Base-by-base conservation (phyloP, 2,113 vertebrate genomes). In the Thalassoma bifasciatum region DNA sequence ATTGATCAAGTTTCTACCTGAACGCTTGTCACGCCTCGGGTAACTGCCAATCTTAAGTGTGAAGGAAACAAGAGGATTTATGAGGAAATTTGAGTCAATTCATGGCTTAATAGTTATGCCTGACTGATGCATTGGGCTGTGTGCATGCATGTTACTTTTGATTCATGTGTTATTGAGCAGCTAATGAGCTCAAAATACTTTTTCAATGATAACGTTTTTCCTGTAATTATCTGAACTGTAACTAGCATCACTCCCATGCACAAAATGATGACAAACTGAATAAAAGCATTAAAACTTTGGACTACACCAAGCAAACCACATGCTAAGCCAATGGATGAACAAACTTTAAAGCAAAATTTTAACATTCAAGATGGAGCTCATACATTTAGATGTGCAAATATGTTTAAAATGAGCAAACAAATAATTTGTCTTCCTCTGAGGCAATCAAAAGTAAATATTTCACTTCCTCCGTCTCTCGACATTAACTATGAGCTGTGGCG, bases 391-490 rank as follows among this genome's bases (percentile, higher is more conserved):
- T 69, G 54, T 52, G 56, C 36, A 72, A 78, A 79, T 46, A 37
- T 0, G 37, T 72, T 72, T 61, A 23, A 44, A 77, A 57, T 50
- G 52, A 2, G 10, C 37, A 65, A 58, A 71, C 51, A 56, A 30
- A 30, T 47, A 66, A 72, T 85, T 74, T 61, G 30, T 72, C 58
- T 60, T 75, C 42, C 66, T 54, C 38, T 54, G 17, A 63, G 66
- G 68, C 65, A 75, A 75, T 81, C 61, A 80, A 83, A 85, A 80
- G 77, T 75, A 78, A 88, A 88, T 69, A 85, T 82, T 77, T 69
- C 4, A 76, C 68, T 60, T 78, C 30, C 80, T 68, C 49, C 59
- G 62, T 71, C 69, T 74, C 65, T 67, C 74, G 78, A 82, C 61
- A 79, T 83, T 71, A 62, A 82, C 16, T 82, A 44, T 66, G 72